Base-by-base conservation (phyloP, 2,113 vertebrate species). In the Aviceda subcristata region DNA sequence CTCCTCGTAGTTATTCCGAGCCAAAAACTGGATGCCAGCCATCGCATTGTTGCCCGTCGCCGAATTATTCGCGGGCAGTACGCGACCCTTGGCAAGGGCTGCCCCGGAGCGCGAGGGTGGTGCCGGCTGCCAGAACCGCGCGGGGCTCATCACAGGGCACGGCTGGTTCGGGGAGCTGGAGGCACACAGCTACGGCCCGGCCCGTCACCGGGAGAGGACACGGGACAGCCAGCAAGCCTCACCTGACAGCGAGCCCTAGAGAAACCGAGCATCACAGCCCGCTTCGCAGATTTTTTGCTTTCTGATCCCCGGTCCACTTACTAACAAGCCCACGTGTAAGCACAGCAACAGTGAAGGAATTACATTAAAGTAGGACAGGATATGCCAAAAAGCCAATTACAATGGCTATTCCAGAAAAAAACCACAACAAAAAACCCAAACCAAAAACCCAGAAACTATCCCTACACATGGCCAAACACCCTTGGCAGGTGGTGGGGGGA, bases 141-240 rank as follows among this genome's bases (percentile, higher is more conserved):
- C 1, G 0, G 39, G 36, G 24, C 1, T 56, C 51, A 17, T 7
- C 46, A 13, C 1, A 0, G 72, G 63, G 34, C 72, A 20, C 62
- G 30, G 30, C 88, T 30, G 36, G 59, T 60, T 64, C 59, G 29
- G 24, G 0, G 6, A 64, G 60, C 45, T 6, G 2, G 32, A 78
- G 36, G 66, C 23, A 83, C 17, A 2, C 0, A 0, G 53, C 60
- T 63, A 16, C 50, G 20, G 56, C 39, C 30, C 51, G 21, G 64
- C 46, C 45, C 3, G 1, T 32, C 67, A 41, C 41, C 29, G 18
- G 57, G 60, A 6, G 5, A 60, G 17, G 16, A 10, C 34, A 63
- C 1, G 1, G 45, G 11, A 39, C 46, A 62, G 79, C 36, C 66
- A 71, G 56, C 22, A 13, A 80, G n/a, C 46, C 48, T 50, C 45